These are phyloP conservation scores for Donacobius atricapilla DNA, from an alignment of 2,113 vertebrate species.

Conservation along the genomic window DNA sequence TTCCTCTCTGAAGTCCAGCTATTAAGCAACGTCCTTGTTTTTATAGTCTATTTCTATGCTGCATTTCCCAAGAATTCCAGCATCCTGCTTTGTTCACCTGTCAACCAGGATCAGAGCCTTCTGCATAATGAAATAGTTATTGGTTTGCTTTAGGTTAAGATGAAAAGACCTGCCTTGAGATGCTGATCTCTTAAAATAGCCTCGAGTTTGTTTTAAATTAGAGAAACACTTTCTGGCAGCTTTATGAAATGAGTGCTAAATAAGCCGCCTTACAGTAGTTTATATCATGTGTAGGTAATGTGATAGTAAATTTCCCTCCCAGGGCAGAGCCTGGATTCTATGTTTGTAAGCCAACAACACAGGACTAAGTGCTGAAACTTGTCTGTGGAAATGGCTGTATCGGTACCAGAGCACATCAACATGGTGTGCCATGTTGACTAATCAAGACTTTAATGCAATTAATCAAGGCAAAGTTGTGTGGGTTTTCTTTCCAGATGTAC, in stretches of 20 bases:
- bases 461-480: not conserved
- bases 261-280: not conserved
- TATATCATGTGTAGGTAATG: not conserved
- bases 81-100: not conserved
- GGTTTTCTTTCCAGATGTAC: not conserved
- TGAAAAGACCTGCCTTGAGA: not conserved
- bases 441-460: not conserved
- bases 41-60: not conserved
- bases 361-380: not conserved
- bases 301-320: not conserved
- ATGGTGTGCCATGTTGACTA: not conserved
- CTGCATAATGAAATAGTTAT: not conserved
- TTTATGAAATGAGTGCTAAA: not conserved
- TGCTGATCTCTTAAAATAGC: not conserved
- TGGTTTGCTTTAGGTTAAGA: not conserved
- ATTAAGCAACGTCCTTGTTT: not conserved
- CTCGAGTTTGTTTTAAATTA: not conserved
- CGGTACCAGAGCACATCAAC: not conserved
- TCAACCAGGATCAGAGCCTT: not conserved
- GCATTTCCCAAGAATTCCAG: not conserved
- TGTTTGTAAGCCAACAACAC: not conserved
- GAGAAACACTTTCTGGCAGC: not conserved
- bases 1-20: not conserved
- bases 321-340: not conserved
- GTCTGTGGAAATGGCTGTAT: not conserved